Base-by-base conservation (phyloP, 2,888 invertebrate species). In the Calameuta filiformis region DNA sequence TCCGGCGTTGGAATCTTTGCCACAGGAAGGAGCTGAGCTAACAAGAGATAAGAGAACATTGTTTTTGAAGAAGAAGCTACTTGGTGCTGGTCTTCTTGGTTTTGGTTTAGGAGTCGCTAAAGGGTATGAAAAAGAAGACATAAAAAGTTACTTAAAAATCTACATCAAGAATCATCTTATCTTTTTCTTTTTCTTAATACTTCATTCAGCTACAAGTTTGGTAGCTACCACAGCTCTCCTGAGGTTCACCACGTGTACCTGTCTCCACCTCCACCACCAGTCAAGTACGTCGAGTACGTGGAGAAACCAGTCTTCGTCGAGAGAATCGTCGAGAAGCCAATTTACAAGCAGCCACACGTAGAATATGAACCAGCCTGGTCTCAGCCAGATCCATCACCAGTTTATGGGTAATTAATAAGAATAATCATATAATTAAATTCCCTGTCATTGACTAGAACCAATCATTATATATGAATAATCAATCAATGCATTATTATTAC, bases 61-160 rank as follows among this genome's bases (percentile, higher is more conserved):
- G 4, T 86, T 91, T 30, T 81, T 91, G 12, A 91, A 90, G 81
- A 91, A 91, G 79, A 91, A 91, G 78, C 76, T 91, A 1, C 79
- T 91, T 30, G 91, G 90, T 0, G 91, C 91, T 15, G 91, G 91
- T 33, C 85, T 91, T 6, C 82, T 91, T 11, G 91, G 90, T 12
- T 89, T 91, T 35, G 91, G 91, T 23, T 85, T 91, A 9, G 91
- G 91, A 1, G 79, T 87, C 31, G 85, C 86, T 1, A 91, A 91
- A 81, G 91, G 91, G 91, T 91, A 81, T 85, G 76, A 71, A 56
- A 56, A 23, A 69, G 6, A 23, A 35, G 9, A n/a, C 35, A 76
- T 23, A 56, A 56, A 75, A 37, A 35, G 68, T 34, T 33, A 34
- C 56, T 56, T 56, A 56, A 56, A 23, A 56, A 56, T 56, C 30